phyloP scores from a whole-genome alignment of 2,113 vertebrate genomes.

The Bujurquina vittata region DNA sequence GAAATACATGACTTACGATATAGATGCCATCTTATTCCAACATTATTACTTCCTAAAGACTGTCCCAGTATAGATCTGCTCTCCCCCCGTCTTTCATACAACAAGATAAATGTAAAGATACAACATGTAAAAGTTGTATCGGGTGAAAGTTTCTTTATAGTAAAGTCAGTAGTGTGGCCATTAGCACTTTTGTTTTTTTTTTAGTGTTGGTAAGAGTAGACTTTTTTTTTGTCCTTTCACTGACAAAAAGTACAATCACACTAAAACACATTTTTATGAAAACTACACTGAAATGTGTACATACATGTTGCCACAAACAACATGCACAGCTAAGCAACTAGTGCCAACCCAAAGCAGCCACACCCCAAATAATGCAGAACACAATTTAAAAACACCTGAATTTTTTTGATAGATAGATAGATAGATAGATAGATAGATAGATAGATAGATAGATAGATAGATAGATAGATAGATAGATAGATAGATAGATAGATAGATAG shows the following conservation, averaged over 20 bases:
- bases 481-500: no score
- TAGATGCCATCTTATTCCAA: background rate
- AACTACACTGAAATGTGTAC: background rate
- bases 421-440: no score
- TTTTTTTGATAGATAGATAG: no score
- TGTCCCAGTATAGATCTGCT: background rate
- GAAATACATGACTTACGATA: constrained; percentile 17
- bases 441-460: no score
- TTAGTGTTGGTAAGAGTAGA: background rate
- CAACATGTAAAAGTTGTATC: background rate
- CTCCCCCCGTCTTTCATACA: background rate
- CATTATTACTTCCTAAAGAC: background rate
- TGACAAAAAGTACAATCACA: background rate
- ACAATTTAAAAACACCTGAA: background rate
- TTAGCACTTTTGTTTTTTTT: background rate
- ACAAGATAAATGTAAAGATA: background rate
- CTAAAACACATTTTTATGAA: background rate
- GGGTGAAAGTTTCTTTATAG: no score
- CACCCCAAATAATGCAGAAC: background rate
- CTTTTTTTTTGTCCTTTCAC: background rate
- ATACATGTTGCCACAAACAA: rapidly evolving
- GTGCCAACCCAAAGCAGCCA: background rate
- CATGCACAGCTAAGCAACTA: background rate
- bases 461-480: no score
- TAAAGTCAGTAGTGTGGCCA: no score